Conservation (phyloP, 2,113 vertebrate genomes). For the Argyrosomus japonicus region DNA sequence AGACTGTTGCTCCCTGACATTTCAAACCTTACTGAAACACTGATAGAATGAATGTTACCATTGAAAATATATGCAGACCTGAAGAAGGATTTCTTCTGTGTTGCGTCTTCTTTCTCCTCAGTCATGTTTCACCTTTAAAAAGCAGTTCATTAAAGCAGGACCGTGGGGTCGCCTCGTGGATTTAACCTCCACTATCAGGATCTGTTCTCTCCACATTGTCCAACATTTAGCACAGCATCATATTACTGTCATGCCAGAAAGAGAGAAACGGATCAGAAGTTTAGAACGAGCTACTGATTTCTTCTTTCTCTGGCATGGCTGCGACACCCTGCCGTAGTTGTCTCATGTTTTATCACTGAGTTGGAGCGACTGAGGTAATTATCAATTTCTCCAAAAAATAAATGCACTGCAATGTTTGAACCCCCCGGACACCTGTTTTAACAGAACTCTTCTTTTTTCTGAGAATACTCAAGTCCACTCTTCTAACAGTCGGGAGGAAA, state of each 20-base stretch:
- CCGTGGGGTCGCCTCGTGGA: neutral
- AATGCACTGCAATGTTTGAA: neutral
- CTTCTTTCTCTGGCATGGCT: no score
- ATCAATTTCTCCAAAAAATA: neutral
- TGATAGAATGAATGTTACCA: slow-evolving; percentile 78
- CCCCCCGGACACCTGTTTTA: neutral
- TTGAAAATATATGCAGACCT: slow-evolving; percentile 84
- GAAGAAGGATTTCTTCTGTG: slow-evolving; percentile 56
- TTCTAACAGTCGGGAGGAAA: no score
- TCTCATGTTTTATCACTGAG: neutral
- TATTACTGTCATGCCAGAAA: no score
- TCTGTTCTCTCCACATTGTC: no score
- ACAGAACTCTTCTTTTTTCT: neutral
- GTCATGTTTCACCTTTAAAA: neutral
- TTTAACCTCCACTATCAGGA: no score
- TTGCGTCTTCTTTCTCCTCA: slow-evolving; percentile 57
- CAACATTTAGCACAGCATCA: no score
- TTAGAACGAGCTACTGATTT: no score
- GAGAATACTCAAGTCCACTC: no score
- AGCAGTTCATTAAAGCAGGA: neutral
- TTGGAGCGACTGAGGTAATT: neutral
- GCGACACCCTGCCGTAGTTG: neutral
- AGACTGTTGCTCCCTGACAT: slow-evolving; percentile 57
- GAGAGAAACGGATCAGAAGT: no score
- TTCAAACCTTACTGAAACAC: slow-evolving; percentile 71